phyloP scores from a whole-genome alignment of 2,888 invertebrate genomes.

The Hanleya hanleyi region DNA sequence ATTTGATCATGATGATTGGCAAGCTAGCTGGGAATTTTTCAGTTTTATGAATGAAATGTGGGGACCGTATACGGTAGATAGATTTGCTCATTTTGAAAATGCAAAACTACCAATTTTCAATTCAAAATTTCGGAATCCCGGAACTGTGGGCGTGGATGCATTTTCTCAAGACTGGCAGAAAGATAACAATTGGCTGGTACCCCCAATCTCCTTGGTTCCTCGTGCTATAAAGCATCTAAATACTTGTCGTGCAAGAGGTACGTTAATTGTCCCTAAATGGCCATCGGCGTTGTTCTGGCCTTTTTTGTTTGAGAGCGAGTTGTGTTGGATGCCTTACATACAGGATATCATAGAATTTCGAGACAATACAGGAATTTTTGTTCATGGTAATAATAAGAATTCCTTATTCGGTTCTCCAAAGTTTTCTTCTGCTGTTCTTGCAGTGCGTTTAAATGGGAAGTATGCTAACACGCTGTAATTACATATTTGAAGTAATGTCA shows the following conservation, averaged over 20 bases:
- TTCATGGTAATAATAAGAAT: no score
- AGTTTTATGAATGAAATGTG: constrained; percentile 4
- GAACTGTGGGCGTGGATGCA: constrained; percentile 10
- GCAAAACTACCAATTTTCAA: constrained; percentile 13
- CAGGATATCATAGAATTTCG: no score
- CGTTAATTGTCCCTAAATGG: no score
- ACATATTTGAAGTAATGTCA: no score
- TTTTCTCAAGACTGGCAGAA: constrained; percentile 10
- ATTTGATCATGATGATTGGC: constrained; percentile 18
- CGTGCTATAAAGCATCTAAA: background rate
- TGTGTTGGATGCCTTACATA: no score
- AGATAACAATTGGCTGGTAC: constrained; percentile 20
- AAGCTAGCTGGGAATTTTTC: background rate
- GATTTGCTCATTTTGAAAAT: constrained; percentile 18
- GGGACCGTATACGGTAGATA: constrained; percentile 14
- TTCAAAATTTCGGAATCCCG: constrained; percentile 6
- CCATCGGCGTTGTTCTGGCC: no score
- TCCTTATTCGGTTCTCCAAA: no score
- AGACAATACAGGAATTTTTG: no score
- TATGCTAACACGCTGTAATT: no score
- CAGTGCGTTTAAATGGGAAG: no score
- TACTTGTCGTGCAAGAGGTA: background rate
- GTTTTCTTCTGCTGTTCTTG: no score
- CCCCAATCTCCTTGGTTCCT: constrained; percentile 1
- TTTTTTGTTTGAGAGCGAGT: no score